A percentile compares a stretch with the other conserved stretches of the same genome.
These are phyloP conservation scores for Eulimnadia texana DNA, from an alignment of 1,140 invertebrate species.

Conservation along the genomic window DNA sequence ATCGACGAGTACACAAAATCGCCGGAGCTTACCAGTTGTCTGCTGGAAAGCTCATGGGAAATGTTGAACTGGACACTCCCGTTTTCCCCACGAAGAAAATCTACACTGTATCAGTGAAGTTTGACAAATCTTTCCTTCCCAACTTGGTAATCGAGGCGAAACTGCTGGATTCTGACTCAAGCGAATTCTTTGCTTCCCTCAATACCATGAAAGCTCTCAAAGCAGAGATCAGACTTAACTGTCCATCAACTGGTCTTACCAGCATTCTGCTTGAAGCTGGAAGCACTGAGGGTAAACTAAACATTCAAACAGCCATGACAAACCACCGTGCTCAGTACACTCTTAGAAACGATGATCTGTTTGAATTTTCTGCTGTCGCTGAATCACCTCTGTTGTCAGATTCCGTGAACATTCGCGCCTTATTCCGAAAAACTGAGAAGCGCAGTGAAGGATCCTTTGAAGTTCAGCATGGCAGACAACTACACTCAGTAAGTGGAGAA, in stretches of 20 bases:
- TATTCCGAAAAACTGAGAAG: background rate
- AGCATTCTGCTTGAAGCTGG: background rate
- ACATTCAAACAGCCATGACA: background rate
- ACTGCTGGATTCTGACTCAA: background rate
- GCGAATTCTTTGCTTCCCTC: background rate
- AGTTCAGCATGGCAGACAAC: conserved; percentile 1
- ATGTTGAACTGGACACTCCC: conserved; percentile 13
- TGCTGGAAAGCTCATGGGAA: conserved; percentile 1
- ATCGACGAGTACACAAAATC: conserved; percentile 5
- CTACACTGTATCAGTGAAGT: background rate
- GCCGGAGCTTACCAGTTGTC: background rate
- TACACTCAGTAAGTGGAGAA: conserved; percentile 9
- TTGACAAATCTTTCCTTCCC: background rate
- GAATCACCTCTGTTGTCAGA: conserved; percentile 13
- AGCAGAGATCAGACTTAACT: conserved; percentile 5
- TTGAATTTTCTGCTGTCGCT: conserved; percentile 7
- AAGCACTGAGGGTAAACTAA: conserved; percentile 7
- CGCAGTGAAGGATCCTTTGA: conserved; percentile 8
- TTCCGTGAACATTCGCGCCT: background rate
- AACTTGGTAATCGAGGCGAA: background rate
- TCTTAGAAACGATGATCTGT: background rate
- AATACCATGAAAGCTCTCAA: background rate
- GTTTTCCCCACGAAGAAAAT: conserved; percentile 7
- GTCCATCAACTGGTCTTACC: background rate
- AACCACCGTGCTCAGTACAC: conserved; percentile 4